Conservation (phyloP, 64 coral and sea anemone species). For the Anthopleura sola region DNA sequence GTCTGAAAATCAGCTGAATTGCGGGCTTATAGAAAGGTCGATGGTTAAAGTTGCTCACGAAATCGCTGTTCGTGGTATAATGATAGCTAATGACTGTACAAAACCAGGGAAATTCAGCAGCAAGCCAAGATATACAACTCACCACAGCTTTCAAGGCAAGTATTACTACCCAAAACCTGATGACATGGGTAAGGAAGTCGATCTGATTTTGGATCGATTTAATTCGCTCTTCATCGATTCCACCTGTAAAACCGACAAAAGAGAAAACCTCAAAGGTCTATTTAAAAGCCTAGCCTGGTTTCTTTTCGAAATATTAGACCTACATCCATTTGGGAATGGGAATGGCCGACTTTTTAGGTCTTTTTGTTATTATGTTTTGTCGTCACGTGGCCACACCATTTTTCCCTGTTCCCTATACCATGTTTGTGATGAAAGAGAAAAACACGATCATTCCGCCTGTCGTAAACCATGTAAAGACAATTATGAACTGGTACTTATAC, state of each 20-base stretch:
- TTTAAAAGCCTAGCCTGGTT: constrained; percentile 60
- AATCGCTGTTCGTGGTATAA: not conserved
- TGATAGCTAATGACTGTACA: not conserved
- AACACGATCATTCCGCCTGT: not conserved
- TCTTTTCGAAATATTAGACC: constrained; percentile 77
- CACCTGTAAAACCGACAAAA: not conserved
- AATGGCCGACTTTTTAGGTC: constrained; percentile 78
- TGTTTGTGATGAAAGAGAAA: constrained; percentile 8
- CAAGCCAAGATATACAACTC: not conserved
- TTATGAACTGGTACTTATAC: constrained; percentile 45
- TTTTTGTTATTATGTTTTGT: constrained; percentile 52
- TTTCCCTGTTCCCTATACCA: constrained; percentile 65
- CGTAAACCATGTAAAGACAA: constrained; percentile 39
- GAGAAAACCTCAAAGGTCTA: not conserved
- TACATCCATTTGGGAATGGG: constrained; percentile 82
- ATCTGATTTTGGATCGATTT: not conserved
- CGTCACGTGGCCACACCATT: constrained; percentile 9
- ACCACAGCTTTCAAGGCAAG: not conserved
- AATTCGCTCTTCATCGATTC: not conserved
- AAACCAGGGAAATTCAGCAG: constrained; percentile 22
- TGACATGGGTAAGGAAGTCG: not conserved
- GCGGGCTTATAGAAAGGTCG: constrained; percentile 24
- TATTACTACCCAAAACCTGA: constrained; percentile 32
- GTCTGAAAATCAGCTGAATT: not conserved
- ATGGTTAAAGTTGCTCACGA: constrained; percentile 11